Conservation (phyloP, 2,888 invertebrate species). For the Drosophila colorata region DNA sequence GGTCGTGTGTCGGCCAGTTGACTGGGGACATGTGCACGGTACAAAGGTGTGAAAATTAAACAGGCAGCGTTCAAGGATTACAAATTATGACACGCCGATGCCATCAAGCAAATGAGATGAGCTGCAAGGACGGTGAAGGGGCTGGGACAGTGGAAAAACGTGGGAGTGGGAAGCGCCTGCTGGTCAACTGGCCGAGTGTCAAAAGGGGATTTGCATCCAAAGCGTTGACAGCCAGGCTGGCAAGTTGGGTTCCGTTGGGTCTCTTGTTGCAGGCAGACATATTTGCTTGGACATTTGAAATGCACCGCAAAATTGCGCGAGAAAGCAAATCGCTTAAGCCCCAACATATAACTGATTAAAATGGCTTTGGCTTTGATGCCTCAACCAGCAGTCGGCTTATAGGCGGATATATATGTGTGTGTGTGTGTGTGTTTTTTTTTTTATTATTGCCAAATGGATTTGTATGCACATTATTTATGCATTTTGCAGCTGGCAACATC, state of each 20-base stretch:
- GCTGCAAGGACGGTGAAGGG: not conserved
- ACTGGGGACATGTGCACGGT: constrained; percentile 33
- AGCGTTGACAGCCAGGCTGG: constrained; percentile 37
- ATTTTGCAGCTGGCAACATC: constrained; percentile 49
- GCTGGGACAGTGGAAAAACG: not conserved
- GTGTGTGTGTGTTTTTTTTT: constrained; percentile 13
- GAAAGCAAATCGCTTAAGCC: constrained; percentile 63
- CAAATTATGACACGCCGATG: constrained; percentile 81
- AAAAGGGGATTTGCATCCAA: constrained; percentile 75
- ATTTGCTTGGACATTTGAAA: constrained; percentile 68
- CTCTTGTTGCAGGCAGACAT: constrained; percentile 39
- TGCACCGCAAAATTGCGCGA: constrained; percentile 71
- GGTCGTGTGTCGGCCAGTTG: constrained; percentile 56
- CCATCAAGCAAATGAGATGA: constrained; percentile 68
- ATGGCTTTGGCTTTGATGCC: constrained; percentile 65
- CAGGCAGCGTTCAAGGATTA: constrained; percentile 80
- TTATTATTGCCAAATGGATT: constrained; percentile 53
- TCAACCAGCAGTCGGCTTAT: constrained; percentile 39
- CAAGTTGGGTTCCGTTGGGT: constrained; percentile 24
- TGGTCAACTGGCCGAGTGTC: constrained; percentile 75
- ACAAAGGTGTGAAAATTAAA: constrained; percentile 83
- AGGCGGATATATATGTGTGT: not conserved
- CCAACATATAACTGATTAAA: constrained; percentile 67
- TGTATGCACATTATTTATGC: constrained; percentile 49
- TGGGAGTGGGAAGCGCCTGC: not conserved